phyloP scores from a whole-genome alignment of 2,888 invertebrate species.

The Thereva nobilitata region DNA sequence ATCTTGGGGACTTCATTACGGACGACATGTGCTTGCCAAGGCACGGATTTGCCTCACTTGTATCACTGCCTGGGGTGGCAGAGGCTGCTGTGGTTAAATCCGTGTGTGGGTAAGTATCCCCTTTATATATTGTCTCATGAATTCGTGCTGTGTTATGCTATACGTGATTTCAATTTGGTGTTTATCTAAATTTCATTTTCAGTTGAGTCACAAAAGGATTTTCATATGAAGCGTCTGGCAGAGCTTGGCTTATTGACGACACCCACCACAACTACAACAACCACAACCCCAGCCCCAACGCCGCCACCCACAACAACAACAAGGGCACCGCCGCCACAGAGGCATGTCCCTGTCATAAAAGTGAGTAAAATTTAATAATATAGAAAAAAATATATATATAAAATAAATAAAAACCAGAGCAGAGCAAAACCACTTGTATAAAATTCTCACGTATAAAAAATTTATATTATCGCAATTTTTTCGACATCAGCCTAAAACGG shows the following conservation, averaged over 20 bases:
- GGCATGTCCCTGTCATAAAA: slow-evolving; percentile 41
- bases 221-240: slow-evolving; percentile 68
- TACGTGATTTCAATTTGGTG: not conserved
- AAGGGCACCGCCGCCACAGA: slow-evolving; percentile 51
- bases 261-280: slow-evolving; percentile 58
- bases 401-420: too few relatives aligned
- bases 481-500: slow-evolving; percentile 32
- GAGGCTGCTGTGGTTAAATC: slow-evolving; percentile 86
- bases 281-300: slow-evolving; percentile 60
- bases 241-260: slow-evolving; percentile 61
- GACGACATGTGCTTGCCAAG: slow-evolving; percentile 85
- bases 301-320: slow-evolving; percentile 57
- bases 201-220: slow-evolving; percentile 90
- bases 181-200: slow-evolving; percentile 50
- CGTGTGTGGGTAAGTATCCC: slow-evolving; percentile 82
- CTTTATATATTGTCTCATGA: not conserved
- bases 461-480: slow-evolving; percentile 5
- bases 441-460: too few relatives aligned
- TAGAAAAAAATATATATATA: too few relatives aligned
- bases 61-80: slow-evolving; percentile 92
- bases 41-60: slow-evolving; percentile 80
- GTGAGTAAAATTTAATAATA: too few relatives aligned
- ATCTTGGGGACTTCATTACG: slow-evolving; percentile 88
- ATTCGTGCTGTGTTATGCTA: not conserved
- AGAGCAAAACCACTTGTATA: too few relatives aligned